Conservation (phyloP, 2,888 invertebrate species). For the Smittia aterrima region DNA sequence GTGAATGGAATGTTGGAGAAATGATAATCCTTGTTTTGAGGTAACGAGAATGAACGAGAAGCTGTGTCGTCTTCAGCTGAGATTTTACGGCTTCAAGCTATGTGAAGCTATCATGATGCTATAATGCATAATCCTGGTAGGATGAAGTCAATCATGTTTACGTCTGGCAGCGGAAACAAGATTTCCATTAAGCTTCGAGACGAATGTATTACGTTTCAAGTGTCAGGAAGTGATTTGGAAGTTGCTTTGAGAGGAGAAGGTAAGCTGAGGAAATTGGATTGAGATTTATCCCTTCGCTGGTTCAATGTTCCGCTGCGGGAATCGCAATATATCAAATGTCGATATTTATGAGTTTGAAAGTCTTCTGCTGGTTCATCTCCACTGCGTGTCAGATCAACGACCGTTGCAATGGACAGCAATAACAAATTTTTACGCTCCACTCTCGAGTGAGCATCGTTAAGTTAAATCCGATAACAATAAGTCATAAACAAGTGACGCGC, state of each 20-base stretch:
- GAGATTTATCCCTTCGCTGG: neutral
- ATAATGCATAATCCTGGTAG: constrained; percentile 7
- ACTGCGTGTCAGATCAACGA: too few relatives aligned
- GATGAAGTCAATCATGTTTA: constrained; percentile 7
- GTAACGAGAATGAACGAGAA: too few relatives aligned
- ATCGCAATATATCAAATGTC: too few relatives aligned
- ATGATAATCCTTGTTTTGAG: too few relatives aligned
- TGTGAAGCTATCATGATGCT: neutral
- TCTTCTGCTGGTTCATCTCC: too few relatives aligned
- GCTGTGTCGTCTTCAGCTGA: too few relatives aligned
- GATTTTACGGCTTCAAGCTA: neutral
- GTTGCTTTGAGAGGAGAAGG: neutral
- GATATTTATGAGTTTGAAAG: too few relatives aligned
- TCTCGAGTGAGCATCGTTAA: too few relatives aligned
- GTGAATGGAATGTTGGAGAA: too few relatives aligned
- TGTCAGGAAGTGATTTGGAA: neutral
- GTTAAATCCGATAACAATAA: neutral
- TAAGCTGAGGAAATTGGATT: neutral
- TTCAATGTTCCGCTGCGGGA: too few relatives aligned
- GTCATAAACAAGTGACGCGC: neutral
- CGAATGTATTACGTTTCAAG: neutral
- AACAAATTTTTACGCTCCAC: too few relatives aligned
- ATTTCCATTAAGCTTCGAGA: constrained; percentile 1
- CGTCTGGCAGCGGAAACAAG: neutral
- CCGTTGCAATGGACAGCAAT: too few relatives aligned